These are phyloP conservation scores for Drosophila kurseongensis DNA, from an alignment of 1,140 invertebrate genomes.

Conservation along the genomic window DNA sequence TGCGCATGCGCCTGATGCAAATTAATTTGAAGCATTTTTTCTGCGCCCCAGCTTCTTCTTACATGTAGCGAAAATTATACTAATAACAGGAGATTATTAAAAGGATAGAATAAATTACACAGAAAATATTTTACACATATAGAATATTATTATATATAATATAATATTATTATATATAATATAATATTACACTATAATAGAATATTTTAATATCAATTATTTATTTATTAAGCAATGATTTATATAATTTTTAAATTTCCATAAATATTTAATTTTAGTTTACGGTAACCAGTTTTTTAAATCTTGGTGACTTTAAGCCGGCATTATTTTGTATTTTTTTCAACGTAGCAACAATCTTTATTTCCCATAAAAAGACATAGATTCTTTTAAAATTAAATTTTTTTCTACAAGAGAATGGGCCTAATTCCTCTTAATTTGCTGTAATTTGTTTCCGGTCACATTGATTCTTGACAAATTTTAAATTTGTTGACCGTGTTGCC, in stretches of 20 bases:
- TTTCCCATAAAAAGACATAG: no score
- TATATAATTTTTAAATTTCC: no score
- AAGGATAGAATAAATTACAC: background rate
- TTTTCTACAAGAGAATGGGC: background rate
- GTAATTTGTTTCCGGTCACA: constrained; percentile 29
- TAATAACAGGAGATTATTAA: constrained; percentile 46
- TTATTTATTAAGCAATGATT: no score
- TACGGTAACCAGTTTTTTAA: no score
- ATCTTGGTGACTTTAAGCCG: no score
- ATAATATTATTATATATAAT: no score
- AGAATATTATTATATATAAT: no score
- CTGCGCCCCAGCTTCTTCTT: constrained; percentile 12
- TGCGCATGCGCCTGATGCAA: constrained; percentile 74
- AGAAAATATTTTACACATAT: background rate
- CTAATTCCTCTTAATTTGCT: constrained; percentile 58
- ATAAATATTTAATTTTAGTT: no score
- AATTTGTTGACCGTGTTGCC: constrained; percentile 24
- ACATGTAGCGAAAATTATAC: constrained; percentile 60
- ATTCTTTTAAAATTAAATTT: background rate
- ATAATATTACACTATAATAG: no score
- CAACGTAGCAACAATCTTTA: no score
- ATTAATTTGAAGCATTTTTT: constrained; percentile 72
- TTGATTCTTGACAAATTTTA: constrained; percentile 27
- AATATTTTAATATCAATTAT: no score
- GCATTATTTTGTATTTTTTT: no score